phyloP scores from a whole-genome alignment of 2,797 vertebrate species.

The Liparis tanakae region DNA sequence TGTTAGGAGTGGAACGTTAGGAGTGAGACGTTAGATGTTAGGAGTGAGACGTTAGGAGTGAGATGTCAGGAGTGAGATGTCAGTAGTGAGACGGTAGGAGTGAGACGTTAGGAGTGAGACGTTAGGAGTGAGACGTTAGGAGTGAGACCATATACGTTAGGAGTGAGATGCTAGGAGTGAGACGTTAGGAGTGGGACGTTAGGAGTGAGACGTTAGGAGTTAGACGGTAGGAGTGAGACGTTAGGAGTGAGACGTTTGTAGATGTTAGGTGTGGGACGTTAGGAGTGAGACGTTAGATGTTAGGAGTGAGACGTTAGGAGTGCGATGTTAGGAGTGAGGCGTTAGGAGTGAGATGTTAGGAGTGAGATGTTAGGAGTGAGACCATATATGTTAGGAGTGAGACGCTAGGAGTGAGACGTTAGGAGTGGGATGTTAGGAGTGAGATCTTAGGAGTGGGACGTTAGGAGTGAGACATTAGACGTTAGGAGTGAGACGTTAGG shows the following conservation, averaged over 20 bases:
- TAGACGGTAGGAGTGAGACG: constrained; percentile 15
- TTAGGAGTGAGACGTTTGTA: too few relatives aligned
- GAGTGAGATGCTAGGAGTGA: too few relatives aligned
- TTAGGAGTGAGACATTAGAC: constrained; percentile 15
- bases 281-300: constrained; percentile 20
- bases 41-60: constrained; percentile 7
- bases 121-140: constrained; percentile 16
- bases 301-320: constrained; percentile 12
- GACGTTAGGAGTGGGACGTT: constrained; percentile 18
- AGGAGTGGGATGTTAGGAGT: too few relatives aligned
- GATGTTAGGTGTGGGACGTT: too few relatives aligned
- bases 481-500: constrained; percentile 16
- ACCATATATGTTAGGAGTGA: constrained; percentile 12
- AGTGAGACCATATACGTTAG: constrained; percentile 21
- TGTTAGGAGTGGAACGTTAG: constrained; percentile 20
- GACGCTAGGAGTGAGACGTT: constrained; percentile 17
- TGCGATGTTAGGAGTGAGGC: too few relatives aligned
- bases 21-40: constrained; percentile 20
- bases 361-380: constrained; percentile 10
- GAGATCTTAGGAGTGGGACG: too few relatives aligned
- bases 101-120: constrained; percentile 11
- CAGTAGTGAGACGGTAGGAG: constrained; percentile 19
- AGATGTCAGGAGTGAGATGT: too few relatives aligned
- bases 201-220: constrained; percentile 11
- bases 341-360: constrained; percentile 16